Percentiles rank a stretch among this genome's conserved stretches.
Evolutionary conservation across 2,113 vertebrate species (phyloP).

Genomic region (Cepphus grylle): DNA sequence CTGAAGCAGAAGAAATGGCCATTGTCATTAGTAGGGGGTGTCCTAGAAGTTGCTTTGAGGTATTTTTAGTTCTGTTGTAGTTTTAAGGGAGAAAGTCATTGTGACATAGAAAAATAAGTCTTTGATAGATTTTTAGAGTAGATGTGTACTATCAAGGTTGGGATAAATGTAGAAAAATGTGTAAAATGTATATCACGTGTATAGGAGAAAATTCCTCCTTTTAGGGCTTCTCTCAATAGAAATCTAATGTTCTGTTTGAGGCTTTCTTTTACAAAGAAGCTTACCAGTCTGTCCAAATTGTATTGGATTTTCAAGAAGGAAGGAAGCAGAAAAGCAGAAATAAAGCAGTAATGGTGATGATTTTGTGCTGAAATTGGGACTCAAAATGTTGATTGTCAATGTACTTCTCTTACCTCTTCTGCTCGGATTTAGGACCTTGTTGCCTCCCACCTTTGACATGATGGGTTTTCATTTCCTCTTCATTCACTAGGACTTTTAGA

Average conservation of each 20-base stretch:
- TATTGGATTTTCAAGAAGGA: neutral
- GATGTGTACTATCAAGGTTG: neutral
- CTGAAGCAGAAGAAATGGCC: neutral
- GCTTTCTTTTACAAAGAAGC: neutral
- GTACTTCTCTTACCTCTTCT: neutral
- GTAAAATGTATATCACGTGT: accelerated
- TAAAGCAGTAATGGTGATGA: neutral
- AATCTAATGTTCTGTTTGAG: neutral
- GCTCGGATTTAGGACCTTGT: conserved; percentile 21
- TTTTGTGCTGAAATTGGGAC: neutral
- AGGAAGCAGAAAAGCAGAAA: neutral
- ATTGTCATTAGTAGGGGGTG: neutral
- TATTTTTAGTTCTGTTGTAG: neutral
- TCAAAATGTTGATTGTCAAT: neutral
- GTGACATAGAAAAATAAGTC: neutral
- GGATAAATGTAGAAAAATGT: neutral
- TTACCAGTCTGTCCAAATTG: neutral
- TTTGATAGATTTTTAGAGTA: neutral
- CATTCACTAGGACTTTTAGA: neutral
- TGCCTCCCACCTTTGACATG: neutral
- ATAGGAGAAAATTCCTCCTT: neutral
- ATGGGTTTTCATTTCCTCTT: neutral
- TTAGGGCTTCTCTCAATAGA: neutral
- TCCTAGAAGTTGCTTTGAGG: neutral
- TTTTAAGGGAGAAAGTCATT: neutral